Evolutionary conservation across 2,888 invertebrate species (phyloP).

Genomic region (Oligia latruncula): DNA sequence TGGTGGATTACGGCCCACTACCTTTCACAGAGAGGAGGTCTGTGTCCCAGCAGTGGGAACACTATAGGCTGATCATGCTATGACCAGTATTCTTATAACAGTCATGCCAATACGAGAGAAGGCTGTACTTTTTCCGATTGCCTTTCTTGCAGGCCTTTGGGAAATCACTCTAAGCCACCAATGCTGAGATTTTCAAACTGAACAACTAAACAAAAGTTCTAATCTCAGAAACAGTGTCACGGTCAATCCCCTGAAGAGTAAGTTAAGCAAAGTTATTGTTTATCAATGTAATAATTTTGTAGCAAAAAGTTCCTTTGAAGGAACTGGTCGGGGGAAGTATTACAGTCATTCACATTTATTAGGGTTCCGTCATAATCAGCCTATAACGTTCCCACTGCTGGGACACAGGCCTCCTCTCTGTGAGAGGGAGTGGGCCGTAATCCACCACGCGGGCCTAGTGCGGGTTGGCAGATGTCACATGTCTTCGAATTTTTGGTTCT

Average conservation of each 20-base stretch:
- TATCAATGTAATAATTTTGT: conserved; percentile 17
- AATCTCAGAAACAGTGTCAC: conserved; percentile 30
- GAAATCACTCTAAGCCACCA: conserved; percentile 25
- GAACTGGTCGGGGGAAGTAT: not conserved
- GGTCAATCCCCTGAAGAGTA: not conserved
- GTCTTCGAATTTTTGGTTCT: no score
- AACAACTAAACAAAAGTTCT: conserved; percentile 25
- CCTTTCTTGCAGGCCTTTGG: conserved; percentile 2
- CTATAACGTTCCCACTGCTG: no score
- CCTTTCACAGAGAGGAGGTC: not conserved
- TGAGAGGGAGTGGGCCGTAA: no score
- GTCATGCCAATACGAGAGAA: not conserved
- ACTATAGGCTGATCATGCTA: not conserved
- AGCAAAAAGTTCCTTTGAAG: not conserved
- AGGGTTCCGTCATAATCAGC: no score
- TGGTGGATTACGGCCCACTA: not conserved
- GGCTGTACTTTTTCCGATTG: not conserved
- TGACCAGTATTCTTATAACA: not conserved
- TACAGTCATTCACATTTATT: no score
- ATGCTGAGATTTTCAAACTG: conserved; percentile 7
- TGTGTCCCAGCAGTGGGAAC: not conserved
- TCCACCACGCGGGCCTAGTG: no score
- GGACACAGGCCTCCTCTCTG: no score
- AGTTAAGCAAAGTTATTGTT: conserved; percentile 24
- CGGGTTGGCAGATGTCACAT: no score